Percentiles rank a stretch among this genome's conserved stretches.
phyloP scores from a whole-genome alignment of 2,113 vertebrate genomes.

The Colius striatus region DNA sequence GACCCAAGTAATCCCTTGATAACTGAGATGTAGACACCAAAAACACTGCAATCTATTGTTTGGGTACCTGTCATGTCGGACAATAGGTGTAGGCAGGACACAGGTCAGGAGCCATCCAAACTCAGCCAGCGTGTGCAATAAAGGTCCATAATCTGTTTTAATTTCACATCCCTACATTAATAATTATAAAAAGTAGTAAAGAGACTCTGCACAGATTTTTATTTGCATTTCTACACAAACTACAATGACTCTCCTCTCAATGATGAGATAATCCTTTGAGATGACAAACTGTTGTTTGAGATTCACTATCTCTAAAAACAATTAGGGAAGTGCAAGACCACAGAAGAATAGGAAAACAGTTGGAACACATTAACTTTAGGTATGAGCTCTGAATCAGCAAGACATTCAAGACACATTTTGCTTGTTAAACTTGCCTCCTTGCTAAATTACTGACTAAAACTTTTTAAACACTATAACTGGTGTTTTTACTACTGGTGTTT shows the following conservation, averaged over 20 bases:
- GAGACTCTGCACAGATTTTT: slow-evolving; percentile 30
- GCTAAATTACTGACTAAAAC: background rate
- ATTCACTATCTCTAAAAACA: background rate
- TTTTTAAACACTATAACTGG: background rate
- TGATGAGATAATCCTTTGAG: background rate
- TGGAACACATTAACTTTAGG: background rate
- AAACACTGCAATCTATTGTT: background rate
- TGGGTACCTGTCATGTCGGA: slow-evolving; percentile 91
- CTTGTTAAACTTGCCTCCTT: background rate
- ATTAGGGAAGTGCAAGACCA: background rate
- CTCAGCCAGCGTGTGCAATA: slow-evolving; percentile 94
- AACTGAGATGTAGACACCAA: background rate
- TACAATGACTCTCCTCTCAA: background rate
- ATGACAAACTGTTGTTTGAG: background rate
- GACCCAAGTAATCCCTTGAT: fast-evolving
- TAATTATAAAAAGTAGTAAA: slow-evolving; percentile 58
- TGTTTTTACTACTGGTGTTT: background rate
- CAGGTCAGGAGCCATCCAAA: slow-evolving; percentile 97
- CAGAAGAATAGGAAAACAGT: background rate
- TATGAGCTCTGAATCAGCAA: background rate
- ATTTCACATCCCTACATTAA: slow-evolving; percentile 86
- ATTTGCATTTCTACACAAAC: slow-evolving; percentile 19
- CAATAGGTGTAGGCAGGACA: slow-evolving; percentile 91
- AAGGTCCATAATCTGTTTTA: slow-evolving; percentile 94
- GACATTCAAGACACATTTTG: background rate